Percentiles rank a stretch among this genome's conserved stretches.
These are phyloP conservation scores for Amia ocellicauda DNA, from an alignment of 2,113 vertebrate species.

Conservation along the genomic window DNA sequence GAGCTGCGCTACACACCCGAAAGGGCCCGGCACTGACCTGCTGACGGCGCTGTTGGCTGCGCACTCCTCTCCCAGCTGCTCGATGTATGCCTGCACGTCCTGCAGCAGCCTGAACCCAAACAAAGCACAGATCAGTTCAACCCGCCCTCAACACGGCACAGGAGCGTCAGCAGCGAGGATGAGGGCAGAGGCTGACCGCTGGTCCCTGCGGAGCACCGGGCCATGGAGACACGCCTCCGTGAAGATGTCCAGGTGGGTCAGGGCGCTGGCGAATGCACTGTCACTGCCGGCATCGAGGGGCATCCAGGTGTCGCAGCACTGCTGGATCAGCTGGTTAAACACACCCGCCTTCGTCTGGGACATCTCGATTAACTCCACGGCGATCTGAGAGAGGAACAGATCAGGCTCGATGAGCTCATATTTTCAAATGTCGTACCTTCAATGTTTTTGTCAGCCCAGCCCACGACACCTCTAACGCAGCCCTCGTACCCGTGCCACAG, in stretches of 20 bases:
- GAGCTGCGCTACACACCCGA: neutral
- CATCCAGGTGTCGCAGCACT: constrained; percentile 84
- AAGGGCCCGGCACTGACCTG: constrained; percentile 46
- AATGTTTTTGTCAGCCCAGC: too few relatives aligned
- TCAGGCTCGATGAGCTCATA: too few relatives aligned
- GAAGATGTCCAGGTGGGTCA: constrained; percentile 70
- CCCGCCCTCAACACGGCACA: neutral
- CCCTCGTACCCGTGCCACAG: constrained; percentile 66
- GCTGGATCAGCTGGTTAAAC: constrained; percentile 74
- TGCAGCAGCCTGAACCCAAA: constrained; percentile 71
- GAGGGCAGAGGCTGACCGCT: constrained; percentile 66
- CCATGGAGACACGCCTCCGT: constrained; percentile 85
- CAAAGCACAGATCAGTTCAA: neutral
- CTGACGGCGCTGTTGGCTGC: constrained; percentile 70
- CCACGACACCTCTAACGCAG: too few relatives aligned
- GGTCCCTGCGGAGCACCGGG: constrained; percentile 85
- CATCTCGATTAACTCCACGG: constrained; percentile 75
- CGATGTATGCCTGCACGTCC: constrained; percentile 83
- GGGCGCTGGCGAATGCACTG: constrained; percentile 61
- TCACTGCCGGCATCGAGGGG: constrained; percentile 35
- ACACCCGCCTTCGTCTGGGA: constrained; percentile 83
- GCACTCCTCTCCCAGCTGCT: constrained; percentile 76
- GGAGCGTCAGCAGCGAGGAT: neutral
- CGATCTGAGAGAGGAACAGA: constrained; percentile 62
- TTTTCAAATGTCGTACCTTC: too few relatives aligned